These are phyloP conservation scores for Rotaria socialis DNA, from an alignment of 2,888 invertebrate species.

Conservation along the genomic window DNA sequence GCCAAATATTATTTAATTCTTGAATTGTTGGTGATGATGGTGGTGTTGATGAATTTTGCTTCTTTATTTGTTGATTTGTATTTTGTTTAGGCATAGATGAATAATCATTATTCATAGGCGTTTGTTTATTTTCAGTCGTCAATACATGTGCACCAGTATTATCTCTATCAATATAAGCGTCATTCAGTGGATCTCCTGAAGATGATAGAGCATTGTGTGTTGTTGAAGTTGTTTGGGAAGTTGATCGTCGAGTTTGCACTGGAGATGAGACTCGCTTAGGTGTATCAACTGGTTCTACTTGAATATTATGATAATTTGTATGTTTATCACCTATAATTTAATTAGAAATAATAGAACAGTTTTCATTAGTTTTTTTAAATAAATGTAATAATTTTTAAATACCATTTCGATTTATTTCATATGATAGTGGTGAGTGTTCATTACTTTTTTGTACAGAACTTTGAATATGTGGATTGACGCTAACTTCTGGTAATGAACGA, in stretches of 20 bases:
- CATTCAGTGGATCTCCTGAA: neutral
- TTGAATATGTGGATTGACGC: slow-evolving; percentile 34
- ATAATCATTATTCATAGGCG: neutral
- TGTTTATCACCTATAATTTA: neutral
- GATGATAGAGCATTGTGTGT: neutral
- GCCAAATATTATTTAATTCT: slow-evolving; percentile 25
- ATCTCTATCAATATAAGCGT: neutral
- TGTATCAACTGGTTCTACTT: neutral
- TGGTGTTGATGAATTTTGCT: neutral
- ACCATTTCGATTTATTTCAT: neutral
- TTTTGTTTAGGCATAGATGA: neutral
- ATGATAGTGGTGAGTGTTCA: neutral
- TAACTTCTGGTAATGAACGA: slow-evolving; percentile 18
- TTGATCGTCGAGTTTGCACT: neutral
- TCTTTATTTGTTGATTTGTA: neutral
- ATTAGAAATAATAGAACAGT: neutral
- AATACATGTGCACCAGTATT: neutral
- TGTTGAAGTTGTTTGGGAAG: neutral
- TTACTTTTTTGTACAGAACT: neutral
- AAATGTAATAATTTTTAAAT: neutral
- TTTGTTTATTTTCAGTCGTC: neutral
- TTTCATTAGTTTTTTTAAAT: neutral
- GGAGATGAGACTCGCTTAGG: neutral
- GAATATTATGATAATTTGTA: neutral
- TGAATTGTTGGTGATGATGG: neutral